Base-by-base conservation (phyloP, 2,888 invertebrate genomes). In the Monochamus alternatus region DNA sequence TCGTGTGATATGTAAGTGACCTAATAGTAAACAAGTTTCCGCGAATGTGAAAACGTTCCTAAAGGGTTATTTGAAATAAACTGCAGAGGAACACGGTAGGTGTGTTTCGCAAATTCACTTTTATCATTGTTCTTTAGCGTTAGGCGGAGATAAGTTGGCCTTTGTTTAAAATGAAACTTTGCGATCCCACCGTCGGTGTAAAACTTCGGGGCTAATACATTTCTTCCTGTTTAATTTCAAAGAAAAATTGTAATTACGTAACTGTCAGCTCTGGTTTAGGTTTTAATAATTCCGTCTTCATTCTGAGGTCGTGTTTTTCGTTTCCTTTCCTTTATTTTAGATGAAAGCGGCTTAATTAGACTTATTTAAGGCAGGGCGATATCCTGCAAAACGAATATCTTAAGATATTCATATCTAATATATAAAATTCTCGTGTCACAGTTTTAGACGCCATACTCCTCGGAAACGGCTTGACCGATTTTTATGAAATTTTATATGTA, bases 201-300 rank as follows among this genome's bases (percentile, higher is more conserved):
- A 69, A 69, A 69, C 69, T 69, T 69, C 47, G 14, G n/a, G 47
- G 60, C 60, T 44, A 60, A 69, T 60, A 60, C 60, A 69, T 47
- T 69, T 69, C 69, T 60, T 69, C 59, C 69, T 44, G 44, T 69
- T 69, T 59, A 43, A 67, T 67, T 67, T 43, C 58, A 68, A 69
- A 60, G 12, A 69, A 68, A 69, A 69, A 69, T 69, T 69, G 44
- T 69, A 60, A 69, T 69, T 60, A 60, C 69, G 59, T 44, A 60
- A 69, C 59, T 69, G 69, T 60, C 69, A 60, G 60, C 5, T 31
- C 47, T 10, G 43, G 59, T 69, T 69, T 60, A 22, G 47, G 44
- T 69, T 60, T 51, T 44, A 60, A 69, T 60, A 69, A 69, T 60
- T 69, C 51, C 31, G 8, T 69, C 47, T 14, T 31, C 47, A 47